Conservation (phyloP, 2,888 invertebrate genomes). For the Tromatobia lineatoria region DNA sequence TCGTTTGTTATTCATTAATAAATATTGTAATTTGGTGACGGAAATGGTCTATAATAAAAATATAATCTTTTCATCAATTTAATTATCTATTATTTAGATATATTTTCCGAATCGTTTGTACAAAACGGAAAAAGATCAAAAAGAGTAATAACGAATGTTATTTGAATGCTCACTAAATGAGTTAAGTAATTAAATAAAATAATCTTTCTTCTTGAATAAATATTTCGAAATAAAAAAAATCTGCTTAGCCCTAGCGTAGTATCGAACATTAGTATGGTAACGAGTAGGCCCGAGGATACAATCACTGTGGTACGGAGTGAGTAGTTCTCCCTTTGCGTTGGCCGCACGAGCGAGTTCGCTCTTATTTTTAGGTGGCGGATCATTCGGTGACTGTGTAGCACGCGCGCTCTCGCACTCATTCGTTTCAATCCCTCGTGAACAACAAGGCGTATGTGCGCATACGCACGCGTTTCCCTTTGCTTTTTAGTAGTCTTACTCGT, state of each 20-base stretch:
- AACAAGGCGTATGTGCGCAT: not conserved
- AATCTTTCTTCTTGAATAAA: not conserved
- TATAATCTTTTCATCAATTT: too few relatives aligned
- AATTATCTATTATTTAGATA: too few relatives aligned
- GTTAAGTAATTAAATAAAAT: not conserved
- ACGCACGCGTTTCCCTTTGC: not conserved
- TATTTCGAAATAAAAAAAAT: not conserved
- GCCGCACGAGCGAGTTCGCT: constrained; percentile 59
- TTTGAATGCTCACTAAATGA: too few relatives aligned
- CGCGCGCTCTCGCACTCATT: constrained; percentile 48
- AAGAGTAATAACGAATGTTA: too few relatives aligned
- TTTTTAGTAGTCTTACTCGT: constrained; percentile 11
- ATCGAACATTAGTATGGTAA: not conserved
- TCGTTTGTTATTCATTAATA: not conserved
- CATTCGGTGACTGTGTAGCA: constrained; percentile 40
- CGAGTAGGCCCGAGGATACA: constrained; percentile 17
- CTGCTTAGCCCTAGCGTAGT: not conserved
- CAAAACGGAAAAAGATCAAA: too few relatives aligned
- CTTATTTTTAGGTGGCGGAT: constrained; percentile 67
- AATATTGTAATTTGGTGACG: too few relatives aligned
- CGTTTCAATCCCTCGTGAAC: not conserved
- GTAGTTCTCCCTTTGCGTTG: constrained; percentile 62
- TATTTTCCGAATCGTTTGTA: too few relatives aligned
- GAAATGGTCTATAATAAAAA: too few relatives aligned
- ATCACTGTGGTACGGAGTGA: constrained; percentile 37